These are phyloP conservation scores for Protophormia terraenovae DNA, from an alignment of 2,888 invertebrate species.

Conservation along the genomic window DNA sequence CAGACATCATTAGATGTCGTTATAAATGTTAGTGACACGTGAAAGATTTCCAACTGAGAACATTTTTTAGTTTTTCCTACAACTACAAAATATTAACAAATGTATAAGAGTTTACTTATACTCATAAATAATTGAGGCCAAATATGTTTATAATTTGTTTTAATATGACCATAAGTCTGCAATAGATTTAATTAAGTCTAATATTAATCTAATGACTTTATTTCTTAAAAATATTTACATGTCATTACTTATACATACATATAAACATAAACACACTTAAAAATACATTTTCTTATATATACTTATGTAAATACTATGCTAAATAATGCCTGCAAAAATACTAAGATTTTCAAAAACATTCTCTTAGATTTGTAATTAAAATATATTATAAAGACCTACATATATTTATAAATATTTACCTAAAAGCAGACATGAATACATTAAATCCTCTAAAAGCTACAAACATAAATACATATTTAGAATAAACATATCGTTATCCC, in stretches of 20 bases:
- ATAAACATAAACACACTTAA: not conserved
- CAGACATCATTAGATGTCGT: no score
- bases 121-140: not conserved
- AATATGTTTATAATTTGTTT: constrained; percentile 3
- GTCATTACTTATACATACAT: not conserved
- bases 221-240: not conserved
- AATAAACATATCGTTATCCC: constrained; percentile 12
- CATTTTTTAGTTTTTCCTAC: not conserved
- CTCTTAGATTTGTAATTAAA: not conserved
- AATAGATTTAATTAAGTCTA: not conserved
- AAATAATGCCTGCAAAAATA: not conserved
- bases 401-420: not conserved
- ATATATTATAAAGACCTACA: not conserved
- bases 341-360: not conserved
- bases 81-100: not conserved
- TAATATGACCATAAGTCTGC: not conserved
- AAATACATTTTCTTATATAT: not conserved
- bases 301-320: not conserved
- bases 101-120: not conserved
- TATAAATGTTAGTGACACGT: no score
- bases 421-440: not conserved
- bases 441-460: not conserved
- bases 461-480: not conserved
- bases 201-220: not conserved
- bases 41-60: no score